Conservation (phyloP, 2,888 invertebrate genomes). For the Emmelina monodactyla region DNA sequence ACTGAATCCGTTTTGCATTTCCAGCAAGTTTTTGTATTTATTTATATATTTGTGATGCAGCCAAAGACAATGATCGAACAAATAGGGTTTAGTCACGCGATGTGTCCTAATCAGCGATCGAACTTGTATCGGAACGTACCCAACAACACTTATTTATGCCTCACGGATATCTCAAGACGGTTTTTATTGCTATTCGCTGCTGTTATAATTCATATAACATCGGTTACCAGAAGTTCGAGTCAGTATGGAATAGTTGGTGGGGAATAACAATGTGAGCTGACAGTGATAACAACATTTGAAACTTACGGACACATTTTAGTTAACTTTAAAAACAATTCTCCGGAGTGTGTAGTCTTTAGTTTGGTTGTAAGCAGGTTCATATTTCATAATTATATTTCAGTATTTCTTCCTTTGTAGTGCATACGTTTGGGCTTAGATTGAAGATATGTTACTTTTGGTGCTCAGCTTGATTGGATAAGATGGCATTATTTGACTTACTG, state of each 20-base stretch:
- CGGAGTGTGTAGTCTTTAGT: too few relatives aligned
- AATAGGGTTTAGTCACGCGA: constrained; percentile 63
- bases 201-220: constrained; percentile 38
- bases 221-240: not conserved
- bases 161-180: constrained; percentile 44
- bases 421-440: too few relatives aligned
- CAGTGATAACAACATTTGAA: not conserved
- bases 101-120: constrained; percentile 51
- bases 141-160: constrained; percentile 55
- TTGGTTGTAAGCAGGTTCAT: too few relatives aligned
- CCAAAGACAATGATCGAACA: constrained; percentile 58
- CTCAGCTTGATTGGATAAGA: too few relatives aligned
- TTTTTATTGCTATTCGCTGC: constrained; percentile 35
- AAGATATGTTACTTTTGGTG: too few relatives aligned
- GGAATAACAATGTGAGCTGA: constrained; percentile 1
- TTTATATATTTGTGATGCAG: constrained; percentile 26
- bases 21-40: not conserved
- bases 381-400: too few relatives aligned
- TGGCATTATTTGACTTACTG: too few relatives aligned
- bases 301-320: too few relatives aligned
- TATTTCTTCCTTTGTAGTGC: too few relatives aligned
- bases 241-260: not conserved
- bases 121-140: constrained; percentile 45
- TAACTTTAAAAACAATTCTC: too few relatives aligned
- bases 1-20: not conserved